Percentiles rank a stretch among this genome's conserved stretches.
These are phyloP conservation scores for Rhabditoides inermis DNA, from an alignment of 2,888 invertebrate species.

Conservation along the genomic window DNA sequence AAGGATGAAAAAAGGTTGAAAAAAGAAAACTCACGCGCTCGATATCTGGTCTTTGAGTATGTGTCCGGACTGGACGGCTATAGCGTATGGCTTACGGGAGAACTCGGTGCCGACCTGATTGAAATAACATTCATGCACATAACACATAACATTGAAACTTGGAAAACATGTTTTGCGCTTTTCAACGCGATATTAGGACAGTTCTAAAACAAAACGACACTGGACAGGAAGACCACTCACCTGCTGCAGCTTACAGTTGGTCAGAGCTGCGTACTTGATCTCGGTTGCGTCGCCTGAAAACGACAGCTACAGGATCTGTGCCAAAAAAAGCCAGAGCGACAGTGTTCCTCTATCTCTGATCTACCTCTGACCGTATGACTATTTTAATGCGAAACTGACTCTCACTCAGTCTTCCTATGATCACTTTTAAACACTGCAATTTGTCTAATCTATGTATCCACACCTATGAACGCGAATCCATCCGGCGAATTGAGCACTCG, in stretches of 20 bases:
- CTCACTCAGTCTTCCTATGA: neutral
- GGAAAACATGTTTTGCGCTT: neutral
- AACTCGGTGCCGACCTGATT: conserved; percentile 82
- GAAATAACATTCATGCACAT: neutral
- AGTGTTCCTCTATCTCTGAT: no score
- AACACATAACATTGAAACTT: neutral
- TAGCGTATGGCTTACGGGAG: conserved; percentile 89
- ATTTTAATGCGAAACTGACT: no score
- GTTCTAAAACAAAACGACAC: no score
- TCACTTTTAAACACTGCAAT: neutral
- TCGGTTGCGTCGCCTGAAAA: conserved; percentile 77
- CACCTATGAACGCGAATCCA: conserved; percentile 82
- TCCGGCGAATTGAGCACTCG: conserved; percentile 62
- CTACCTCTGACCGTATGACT: no score
- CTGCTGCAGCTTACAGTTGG: conserved; percentile 78
- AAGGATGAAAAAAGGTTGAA: neutral
- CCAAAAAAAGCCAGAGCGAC: no score
- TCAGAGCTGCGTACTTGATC: conserved; percentile 71
- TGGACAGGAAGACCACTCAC: no score
- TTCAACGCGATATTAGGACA: neutral
- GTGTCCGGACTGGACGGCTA: conserved; percentile 77
- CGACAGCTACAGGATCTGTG: neutral
- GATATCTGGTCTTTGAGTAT: conserved; percentile 40
- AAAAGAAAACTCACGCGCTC: conserved; percentile 22
- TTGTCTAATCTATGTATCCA: conserved; percentile 17